A percentile compares a stretch with the other conserved stretches of the same genome.
Evolutionary conservation across 2,113 vertebrate species (phyloP).

Genomic region (Manacus vitellinus): DNA sequence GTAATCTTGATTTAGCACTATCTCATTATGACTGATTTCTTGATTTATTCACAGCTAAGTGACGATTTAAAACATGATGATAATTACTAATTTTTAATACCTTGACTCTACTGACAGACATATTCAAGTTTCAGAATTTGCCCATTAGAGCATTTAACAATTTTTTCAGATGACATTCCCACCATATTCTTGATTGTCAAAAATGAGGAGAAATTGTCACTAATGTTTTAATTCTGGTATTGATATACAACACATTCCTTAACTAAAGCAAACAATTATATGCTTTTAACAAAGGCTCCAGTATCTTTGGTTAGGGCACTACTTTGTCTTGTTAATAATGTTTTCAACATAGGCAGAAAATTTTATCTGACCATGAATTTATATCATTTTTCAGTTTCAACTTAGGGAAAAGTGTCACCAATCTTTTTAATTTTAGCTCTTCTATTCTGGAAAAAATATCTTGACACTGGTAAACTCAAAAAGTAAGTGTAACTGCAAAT

Average conservation of each 20-base stretch:
- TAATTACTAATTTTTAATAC: neutral
- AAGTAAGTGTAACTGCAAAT: neutral
- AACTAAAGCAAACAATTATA: neutral
- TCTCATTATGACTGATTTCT: neutral
- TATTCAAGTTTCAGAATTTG: neutral
- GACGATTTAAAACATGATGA: neutral
- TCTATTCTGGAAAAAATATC: neutral
- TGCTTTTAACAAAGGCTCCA: neutral
- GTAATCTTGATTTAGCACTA: neutral
- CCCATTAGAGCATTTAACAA: too few species aligned
- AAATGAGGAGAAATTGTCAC: neutral
- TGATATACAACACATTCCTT: neutral
- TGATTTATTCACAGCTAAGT: neutral
- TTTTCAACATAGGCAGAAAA: neutral
- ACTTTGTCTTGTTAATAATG: neutral
- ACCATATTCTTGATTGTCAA: neutral
- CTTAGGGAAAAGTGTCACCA: neutral
- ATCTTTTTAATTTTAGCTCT: neutral
- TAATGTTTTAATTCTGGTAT: neutral
- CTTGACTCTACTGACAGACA: neutral
- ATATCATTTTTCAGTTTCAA: neutral
- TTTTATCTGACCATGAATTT: neutral
- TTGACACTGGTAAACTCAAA: neutral
- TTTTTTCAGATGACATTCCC: neutral
- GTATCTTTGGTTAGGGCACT: neutral